Evolutionary conservation across 2,888 invertebrate species (phyloP).

Genomic region (Leucophenga maculata): DNA sequence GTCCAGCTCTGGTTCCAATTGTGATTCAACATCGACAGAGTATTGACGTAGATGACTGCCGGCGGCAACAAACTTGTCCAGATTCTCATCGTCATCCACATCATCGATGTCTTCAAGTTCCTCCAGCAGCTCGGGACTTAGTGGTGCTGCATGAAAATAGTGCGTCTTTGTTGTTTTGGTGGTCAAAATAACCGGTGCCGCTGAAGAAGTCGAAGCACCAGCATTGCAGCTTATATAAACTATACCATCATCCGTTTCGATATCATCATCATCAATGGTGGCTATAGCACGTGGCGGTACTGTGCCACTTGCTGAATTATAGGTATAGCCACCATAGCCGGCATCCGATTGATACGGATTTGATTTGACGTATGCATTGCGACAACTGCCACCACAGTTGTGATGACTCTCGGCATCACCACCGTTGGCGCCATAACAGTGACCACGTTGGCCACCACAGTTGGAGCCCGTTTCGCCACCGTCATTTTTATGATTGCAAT

Average conservation of each 20-base stretch:
- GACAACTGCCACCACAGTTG: conserved; percentile 67
- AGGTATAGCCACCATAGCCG: conserved; percentile 66
- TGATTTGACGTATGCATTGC: conserved; percentile 66
- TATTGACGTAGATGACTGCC: conserved; percentile 24
- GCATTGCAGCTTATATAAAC: conserved; percentile 53
- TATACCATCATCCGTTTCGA: conserved; percentile 67
- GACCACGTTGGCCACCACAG: conserved; percentile 52
- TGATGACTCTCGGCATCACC: conserved; percentile 66
- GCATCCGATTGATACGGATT: conserved; percentile 70
- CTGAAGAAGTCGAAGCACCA: conserved; percentile 26
- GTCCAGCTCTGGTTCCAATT: conserved; percentile 49
- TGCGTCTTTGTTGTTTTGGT: conserved; percentile 46
- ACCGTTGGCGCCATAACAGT: conserved; percentile 67
- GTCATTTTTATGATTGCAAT: conserved; percentile 54
- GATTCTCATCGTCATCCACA: neutral
- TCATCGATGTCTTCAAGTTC: conserved; percentile 38
- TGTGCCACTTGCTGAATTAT: conserved; percentile 41
- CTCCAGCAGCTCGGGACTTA: conserved; percentile 41
- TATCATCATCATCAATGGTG: conserved; percentile 55
- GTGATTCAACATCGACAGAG: conserved; percentile 34
- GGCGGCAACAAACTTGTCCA: neutral
- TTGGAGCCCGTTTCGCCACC: conserved; percentile 31
- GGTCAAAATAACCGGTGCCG: neutral
- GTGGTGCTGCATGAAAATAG: conserved; percentile 54
- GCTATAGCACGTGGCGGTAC: conserved; percentile 31